phyloP scores from a whole-genome alignment of 2,888 invertebrate species.

The Diaphora mendica region DNA sequence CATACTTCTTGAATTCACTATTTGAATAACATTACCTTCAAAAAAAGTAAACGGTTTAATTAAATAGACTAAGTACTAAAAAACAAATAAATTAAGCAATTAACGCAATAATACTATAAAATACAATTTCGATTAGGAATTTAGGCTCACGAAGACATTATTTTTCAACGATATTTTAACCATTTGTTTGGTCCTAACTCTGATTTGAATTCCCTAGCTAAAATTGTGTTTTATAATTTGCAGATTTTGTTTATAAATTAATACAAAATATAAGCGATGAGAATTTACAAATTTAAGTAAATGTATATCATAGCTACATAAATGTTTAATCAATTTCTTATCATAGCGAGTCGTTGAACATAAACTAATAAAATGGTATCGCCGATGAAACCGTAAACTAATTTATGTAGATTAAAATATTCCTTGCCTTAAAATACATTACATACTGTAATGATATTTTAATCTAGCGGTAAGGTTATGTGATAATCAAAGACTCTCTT shows the following conservation, averaged over 20 bases:
- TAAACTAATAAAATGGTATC: slow-evolving; percentile 14
- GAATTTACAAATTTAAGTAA: not conserved
- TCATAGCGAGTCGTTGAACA: slow-evolving; percentile 1
- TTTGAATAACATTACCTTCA: not conserved
- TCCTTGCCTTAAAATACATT: not conserved
- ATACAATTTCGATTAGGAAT: not conserved
- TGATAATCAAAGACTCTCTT: not conserved
- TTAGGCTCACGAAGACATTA: not conserved
- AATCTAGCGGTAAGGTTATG: slow-evolving; percentile 7
- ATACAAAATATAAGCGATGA: not conserved
- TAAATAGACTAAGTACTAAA: not conserved
- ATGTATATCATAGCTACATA: not conserved
- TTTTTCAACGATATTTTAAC: not conserved
- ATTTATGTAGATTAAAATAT: slow-evolving; percentile 11
- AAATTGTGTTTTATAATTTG: not conserved
- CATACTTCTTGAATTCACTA: too few species aligned
- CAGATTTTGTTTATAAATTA: not conserved
- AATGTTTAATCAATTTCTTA: slow-evolving; percentile 11
- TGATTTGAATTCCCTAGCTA: not conserved
- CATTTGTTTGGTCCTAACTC: not conserved
- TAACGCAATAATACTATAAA: not conserved
- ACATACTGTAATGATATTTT: not conserved
- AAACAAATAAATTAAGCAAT: not conserved
- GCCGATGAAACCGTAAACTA: slow-evolving; percentile 5
- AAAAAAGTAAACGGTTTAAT: too few species aligned